Percentiles rank a stretch among this genome's conserved stretches.
Conservation (phyloP, 2,888 invertebrate species). For the Leucozona laternaria region DNA sequence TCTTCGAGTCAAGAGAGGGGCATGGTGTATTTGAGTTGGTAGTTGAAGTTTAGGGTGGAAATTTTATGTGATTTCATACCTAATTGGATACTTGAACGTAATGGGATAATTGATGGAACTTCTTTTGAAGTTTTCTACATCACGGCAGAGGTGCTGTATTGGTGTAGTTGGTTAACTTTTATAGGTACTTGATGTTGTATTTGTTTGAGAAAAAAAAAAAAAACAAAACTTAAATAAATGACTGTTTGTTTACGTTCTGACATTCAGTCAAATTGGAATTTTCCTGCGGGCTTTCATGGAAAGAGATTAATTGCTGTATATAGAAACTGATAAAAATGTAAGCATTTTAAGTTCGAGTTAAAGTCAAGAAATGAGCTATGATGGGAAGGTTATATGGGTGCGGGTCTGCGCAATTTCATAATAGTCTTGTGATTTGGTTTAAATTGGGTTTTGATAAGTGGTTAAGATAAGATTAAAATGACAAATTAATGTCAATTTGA, state of each 20-base stretch:
- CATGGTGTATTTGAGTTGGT: not conserved
- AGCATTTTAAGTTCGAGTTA: not conserved
- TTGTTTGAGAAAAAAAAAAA: slow-evolving; percentile 9
- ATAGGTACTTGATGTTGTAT: not conserved
- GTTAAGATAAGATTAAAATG: not conserved
- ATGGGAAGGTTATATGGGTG: not conserved
- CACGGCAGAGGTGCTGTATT: slow-evolving; percentile 9
- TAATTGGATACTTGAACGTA: slow-evolving; percentile 68
- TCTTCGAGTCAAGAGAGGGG: not conserved
- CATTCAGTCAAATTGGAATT: slow-evolving; percentile 43
- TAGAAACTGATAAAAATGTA: slow-evolving; percentile 7
- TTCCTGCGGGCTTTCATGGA: slow-evolving; percentile 7
- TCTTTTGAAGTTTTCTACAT: slow-evolving; percentile 26
- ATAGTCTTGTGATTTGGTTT: not conserved
- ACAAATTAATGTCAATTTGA: not conserved
- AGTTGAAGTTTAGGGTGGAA: not conserved
- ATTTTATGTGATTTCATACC: slow-evolving; percentile 56
- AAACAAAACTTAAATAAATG: slow-evolving; percentile 27
- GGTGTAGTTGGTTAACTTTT: not conserved
- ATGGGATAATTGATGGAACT: slow-evolving; percentile 69
- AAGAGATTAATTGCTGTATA: slow-evolving; percentile 18
- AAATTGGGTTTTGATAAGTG: not conserved
- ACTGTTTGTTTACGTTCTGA: slow-evolving; percentile 33
- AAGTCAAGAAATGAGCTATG: not conserved
- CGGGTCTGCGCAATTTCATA: not conserved